A percentile compares a stretch with the other conserved stretches of the same genome.
Evolutionary conservation across 1,140 invertebrate species (phyloP).

Genomic region (Lepidostoma basale): DNA sequence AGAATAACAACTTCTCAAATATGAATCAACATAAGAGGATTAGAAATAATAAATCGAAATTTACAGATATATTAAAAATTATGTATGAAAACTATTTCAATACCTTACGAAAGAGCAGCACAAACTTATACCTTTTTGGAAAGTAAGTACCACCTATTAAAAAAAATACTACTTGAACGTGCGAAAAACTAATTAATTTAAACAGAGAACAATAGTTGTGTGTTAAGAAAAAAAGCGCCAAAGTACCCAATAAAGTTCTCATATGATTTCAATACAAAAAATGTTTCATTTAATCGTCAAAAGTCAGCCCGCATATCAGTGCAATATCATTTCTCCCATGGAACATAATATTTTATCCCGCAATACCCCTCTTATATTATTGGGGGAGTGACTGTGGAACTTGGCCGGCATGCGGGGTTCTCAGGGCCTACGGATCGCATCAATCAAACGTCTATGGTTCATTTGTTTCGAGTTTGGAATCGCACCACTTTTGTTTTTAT

Average conservation of each 20-base stretch:
- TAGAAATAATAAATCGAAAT: too few species aligned
- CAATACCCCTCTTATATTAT: not conserved
- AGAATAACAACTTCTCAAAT: too few species aligned
- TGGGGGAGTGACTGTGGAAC: conserved; percentile 3
- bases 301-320: not conserved
- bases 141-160: too few species aligned
- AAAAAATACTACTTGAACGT: too few species aligned
- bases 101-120: too few species aligned
- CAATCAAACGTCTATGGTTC: conserved; percentile 12
- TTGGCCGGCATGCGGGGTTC: conserved; percentile 34
- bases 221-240: too few species aligned
- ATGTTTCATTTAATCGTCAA: not conserved
- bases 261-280: not conserved
- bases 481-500: not conserved
- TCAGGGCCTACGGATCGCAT: conserved; percentile 29
- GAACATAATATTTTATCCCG: not conserved
- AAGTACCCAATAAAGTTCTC: not conserved
- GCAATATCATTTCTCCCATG: not conserved
- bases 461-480: not conserved
- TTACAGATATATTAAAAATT: too few species aligned
- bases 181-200: too few species aligned
- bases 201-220: too few species aligned
- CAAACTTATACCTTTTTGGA: too few species aligned
- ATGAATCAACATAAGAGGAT: too few species aligned
- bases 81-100: too few species aligned